Evolutionary conservation across 64 coral and sea anemone species (phyloP).

Genomic region (Montipora foliosa): DNA sequence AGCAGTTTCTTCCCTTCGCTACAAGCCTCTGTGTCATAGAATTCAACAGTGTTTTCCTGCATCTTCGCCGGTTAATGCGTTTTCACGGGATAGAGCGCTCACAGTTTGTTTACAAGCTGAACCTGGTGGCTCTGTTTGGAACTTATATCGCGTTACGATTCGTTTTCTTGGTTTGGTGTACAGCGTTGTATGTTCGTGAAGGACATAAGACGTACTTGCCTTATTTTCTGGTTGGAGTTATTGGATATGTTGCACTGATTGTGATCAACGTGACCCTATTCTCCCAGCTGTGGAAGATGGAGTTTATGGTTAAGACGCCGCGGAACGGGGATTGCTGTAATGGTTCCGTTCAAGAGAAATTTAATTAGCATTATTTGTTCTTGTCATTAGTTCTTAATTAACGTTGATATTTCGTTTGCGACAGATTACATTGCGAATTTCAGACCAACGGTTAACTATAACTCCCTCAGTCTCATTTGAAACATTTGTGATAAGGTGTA

Average conservation of each 20-base stretch:
- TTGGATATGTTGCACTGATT: background rate
- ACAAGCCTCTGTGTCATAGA: background rate
- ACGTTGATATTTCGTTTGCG: background rate
- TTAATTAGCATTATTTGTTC: background rate
- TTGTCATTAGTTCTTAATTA: too few species aligned
- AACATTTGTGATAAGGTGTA: too few species aligned
- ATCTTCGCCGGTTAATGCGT: background rate
- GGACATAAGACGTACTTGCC: background rate
- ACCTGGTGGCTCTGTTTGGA: background rate
- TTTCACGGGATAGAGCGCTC: background rate
- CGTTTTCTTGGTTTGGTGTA: background rate
- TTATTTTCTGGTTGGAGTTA: background rate
- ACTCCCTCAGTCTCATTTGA: too few species aligned
- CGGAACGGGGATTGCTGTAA: background rate
- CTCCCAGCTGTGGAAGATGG: background rate
- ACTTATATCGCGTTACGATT: background rate
- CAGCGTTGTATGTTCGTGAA: background rate
- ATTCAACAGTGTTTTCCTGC: slow-evolving; percentile 32
- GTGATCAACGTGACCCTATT: slow-evolving; percentile 3
- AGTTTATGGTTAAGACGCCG: background rate
- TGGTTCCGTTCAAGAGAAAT: background rate
- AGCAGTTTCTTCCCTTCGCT: background rate
- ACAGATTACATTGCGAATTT: background rate
- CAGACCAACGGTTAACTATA: too few species aligned
- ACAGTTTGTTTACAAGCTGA: background rate